Percentiles rank a stretch among this genome's conserved stretches.
phyloP scores from a whole-genome alignment of 2,888 invertebrate genomes.

The Lamproptera curius region DNA sequence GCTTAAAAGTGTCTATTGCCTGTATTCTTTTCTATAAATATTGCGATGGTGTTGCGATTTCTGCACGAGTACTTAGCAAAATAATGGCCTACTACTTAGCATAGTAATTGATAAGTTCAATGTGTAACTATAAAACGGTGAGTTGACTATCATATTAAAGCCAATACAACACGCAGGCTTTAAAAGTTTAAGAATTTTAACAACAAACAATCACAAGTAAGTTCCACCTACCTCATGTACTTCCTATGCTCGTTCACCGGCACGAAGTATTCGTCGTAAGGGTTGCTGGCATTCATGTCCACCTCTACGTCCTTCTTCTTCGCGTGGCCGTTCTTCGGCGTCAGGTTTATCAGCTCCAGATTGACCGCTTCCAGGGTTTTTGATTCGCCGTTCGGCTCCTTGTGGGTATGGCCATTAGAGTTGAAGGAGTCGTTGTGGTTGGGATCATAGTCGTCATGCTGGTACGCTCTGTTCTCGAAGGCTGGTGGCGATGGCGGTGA shows the following conservation, averaged over 20 bases:
- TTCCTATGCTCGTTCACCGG: conserved; percentile 91
- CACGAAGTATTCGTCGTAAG: conserved; percentile 91
- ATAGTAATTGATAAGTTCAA: neutral
- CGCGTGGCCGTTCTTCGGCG: conserved; percentile 75
- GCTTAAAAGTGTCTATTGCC: no score
- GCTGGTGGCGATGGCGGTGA: conserved; percentile 53
- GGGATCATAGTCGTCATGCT: conserved; percentile 60
- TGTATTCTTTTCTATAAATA: neutral
- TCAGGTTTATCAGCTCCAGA: conserved; percentile 87
- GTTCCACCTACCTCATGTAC: conserved; percentile 83
- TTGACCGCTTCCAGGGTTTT: conserved; percentile 85
- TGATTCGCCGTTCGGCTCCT: conserved; percentile 63
- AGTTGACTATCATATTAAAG: neutral
- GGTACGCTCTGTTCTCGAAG: conserved; percentile 71
- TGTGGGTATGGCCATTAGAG: conserved; percentile 55
- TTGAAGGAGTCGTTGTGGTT: conserved; percentile 75
- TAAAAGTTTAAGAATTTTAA: no score
- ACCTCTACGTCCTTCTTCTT: conserved; percentile 81
- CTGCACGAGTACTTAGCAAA: neutral
- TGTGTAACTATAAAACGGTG: neutral
- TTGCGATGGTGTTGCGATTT: neutral
- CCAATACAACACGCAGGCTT: no score
- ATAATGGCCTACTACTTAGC: neutral
- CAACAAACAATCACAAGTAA: neutral
- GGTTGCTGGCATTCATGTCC: conserved; percentile 82